Evolutionary conservation across 2,888 invertebrate species (phyloP).

Genomic region (Latrodectus elegans): DNA sequence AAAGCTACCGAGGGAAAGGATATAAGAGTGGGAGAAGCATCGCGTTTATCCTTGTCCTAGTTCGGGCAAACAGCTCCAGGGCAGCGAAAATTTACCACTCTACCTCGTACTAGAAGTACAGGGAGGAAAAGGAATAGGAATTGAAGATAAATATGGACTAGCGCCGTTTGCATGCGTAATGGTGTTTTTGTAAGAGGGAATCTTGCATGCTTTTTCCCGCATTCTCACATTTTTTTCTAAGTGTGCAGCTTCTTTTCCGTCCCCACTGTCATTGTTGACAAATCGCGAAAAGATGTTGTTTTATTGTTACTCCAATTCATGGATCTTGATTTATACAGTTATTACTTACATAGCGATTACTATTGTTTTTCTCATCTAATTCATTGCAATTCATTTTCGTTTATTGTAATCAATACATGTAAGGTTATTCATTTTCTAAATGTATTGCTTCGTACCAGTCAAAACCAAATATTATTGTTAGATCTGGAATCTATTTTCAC

Average conservation of each 20-base stretch:
- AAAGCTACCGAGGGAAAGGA: background rate
- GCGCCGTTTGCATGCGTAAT: slow-evolving; percentile 54
- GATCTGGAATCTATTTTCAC: too few species aligned
- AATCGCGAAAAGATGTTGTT: too few species aligned
- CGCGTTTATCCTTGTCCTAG: background rate
- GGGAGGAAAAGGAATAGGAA: slow-evolving; percentile 45
- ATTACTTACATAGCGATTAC: too few species aligned
- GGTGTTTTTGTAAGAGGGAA: slow-evolving; percentile 51
- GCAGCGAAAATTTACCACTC: slow-evolving; percentile 41
- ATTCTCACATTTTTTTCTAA: background rate
- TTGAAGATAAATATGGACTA: slow-evolving; percentile 54
- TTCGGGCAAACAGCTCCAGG: slow-evolving; percentile 52
- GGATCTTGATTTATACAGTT: too few species aligned
- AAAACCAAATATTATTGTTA: too few species aligned
- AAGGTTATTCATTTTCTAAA: too few species aligned
- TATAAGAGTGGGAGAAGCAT: background rate
- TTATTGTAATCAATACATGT: too few species aligned
- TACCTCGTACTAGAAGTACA: slow-evolving; percentile 16
- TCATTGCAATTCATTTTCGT: too few species aligned
- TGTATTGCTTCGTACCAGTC: too few species aligned
- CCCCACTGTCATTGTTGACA: too few species aligned
- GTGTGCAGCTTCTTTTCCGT: background rate
- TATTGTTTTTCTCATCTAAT: too few species aligned
- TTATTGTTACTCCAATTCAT: too few species aligned
- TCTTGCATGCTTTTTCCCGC: background rate